phyloP scores from a whole-genome alignment of 2,888 invertebrate genomes.

The Temnothorax unifasciatus region DNA sequence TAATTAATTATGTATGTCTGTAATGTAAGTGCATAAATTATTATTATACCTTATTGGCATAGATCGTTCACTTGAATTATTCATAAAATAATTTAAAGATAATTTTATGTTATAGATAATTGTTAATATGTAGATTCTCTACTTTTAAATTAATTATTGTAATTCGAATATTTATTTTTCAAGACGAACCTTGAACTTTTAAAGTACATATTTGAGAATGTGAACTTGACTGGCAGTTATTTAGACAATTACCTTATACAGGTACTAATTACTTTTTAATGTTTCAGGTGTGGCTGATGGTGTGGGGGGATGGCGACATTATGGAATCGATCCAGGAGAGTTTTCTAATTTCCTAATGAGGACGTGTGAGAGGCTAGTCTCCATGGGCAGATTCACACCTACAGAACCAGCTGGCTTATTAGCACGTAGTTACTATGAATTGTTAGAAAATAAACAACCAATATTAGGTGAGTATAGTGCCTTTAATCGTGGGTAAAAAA shows the following conservation, averaged over 20 bases:
- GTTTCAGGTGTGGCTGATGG: slow-evolving; percentile 98
- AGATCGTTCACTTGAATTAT: not conserved
- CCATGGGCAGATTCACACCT: slow-evolving; percentile 95
- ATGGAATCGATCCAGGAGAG: slow-evolving; percentile 98
- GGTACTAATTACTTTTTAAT: not conserved
- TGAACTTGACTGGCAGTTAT: slow-evolving; percentile 3
- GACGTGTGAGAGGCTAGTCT: slow-evolving; percentile 96
- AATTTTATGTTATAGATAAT: not conserved
- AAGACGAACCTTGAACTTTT: not conserved
- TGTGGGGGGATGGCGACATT: slow-evolving; percentile 99
- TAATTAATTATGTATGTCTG: not conserved
- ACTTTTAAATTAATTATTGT: not conserved
- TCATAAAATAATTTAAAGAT: not conserved
- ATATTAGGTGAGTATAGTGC: slow-evolving; percentile 91
- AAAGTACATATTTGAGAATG: not conserved
- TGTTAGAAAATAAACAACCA: slow-evolving; percentile 96
- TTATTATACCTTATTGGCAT: not conserved
- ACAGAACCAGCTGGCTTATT: slow-evolving; percentile 95
- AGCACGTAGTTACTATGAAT: slow-evolving; percentile 96
- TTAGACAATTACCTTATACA: not conserved
- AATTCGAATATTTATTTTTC: not conserved
- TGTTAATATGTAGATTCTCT: not conserved
- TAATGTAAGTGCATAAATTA: not conserved
- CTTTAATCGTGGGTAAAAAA: not conserved
- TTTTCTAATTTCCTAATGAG: slow-evolving; percentile 98